Evolutionary conservation across 2,888 invertebrate genomes (phyloP), one percentile per base, ranked within the genome.

Genomic region (Polyploca ridens): DNA sequence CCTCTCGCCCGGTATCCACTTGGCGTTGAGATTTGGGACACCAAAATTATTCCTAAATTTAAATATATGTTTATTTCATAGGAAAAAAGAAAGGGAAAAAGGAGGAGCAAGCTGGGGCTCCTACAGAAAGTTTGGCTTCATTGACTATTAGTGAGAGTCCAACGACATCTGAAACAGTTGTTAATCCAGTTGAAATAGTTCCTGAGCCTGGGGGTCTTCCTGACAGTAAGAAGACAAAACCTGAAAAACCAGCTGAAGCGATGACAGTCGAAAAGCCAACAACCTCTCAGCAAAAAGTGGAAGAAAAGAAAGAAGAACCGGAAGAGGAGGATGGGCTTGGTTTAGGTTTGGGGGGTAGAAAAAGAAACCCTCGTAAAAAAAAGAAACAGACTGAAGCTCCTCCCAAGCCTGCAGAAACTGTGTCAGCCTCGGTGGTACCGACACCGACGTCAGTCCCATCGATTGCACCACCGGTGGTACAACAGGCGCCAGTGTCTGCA

Each of bases 1-100:
- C n/a, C n/a, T 27, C 27, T 27, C n/a, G 27, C 27, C 27, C 27
- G 27, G 27, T 27, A 1, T 27, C 27, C 2, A 27, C 27, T 27
- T 27, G 27, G 27, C 27, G 27, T 27, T 27, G 27, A 27, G 27
- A 27, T 27, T 27, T 27, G 27, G 27, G 27, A 27, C 27, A 27
- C 27, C 27, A 1, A 27, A 1, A 1, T 27, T 38, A 16, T 49
- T 16, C 7, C 2, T 46, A 16, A 16, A 14, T 54, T 54, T 54
- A 19, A 19, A 54, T 19, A 10, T 10, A 54, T 54, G 19, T 54
- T 8, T 60, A 63, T 62, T 67, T 64, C 70, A 64, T 68, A 76
- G 80, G 79, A n/a, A 82, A 81, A 66, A 83, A 83, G 59, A 83
- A 82, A 61, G 79, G 68, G 35, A 76, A 73, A 64, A 68, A 69